These are phyloP conservation scores for Cottoperca gobio DNA, from an alignment of 2,797 vertebrate genomes.

Conservation along the genomic window DNA sequence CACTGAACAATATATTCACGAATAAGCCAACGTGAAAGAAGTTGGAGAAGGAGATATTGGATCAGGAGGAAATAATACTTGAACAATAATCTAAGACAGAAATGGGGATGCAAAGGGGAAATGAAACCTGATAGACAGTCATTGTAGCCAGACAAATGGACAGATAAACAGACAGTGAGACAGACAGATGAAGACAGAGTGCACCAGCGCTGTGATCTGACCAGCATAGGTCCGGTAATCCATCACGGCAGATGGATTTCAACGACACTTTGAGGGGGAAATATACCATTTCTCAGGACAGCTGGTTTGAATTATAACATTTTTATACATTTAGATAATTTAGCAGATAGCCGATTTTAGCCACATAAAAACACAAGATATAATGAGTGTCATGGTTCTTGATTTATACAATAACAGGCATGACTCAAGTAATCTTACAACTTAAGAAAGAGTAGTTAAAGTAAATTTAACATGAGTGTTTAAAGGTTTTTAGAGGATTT, in stretches of 20 bases:
- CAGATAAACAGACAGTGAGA: slow-evolving; percentile 4
- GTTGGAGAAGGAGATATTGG: neutral
- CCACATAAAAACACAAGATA: slow-evolving; percentile 1
- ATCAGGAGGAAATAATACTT: neutral
- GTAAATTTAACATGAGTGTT: too few relatives aligned
- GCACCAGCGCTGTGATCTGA: slow-evolving; percentile 24
- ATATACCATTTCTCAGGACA: slow-evolving; percentile 27
- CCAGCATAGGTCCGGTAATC: slow-evolving; percentile 45
- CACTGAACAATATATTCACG: neutral
- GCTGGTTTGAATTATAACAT: slow-evolving; percentile 33
- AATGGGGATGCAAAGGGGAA: slow-evolving; percentile 5
- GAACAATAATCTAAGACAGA: neutral
- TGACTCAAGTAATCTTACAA: neutral
- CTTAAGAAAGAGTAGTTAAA: neutral
- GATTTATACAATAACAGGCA: slow-evolving; percentile 2
- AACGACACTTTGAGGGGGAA: neutral
- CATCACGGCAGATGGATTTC: slow-evolving; percentile 41
- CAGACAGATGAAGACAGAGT: slow-evolving; percentile 41
- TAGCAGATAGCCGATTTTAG: slow-evolving; percentile 17
- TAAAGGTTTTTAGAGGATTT: too few relatives aligned
- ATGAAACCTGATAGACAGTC: neutral
- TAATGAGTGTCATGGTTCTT: neutral
- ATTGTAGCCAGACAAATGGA: slow-evolving; percentile 3
- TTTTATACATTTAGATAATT: slow-evolving; percentile 4
- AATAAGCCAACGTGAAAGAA: neutral